Evolutionary conservation across 2,888 invertebrate genomes (phyloP), one percentile per base, ranked within the genome.

Genomic region (Cheilosia scutellata): DNA sequence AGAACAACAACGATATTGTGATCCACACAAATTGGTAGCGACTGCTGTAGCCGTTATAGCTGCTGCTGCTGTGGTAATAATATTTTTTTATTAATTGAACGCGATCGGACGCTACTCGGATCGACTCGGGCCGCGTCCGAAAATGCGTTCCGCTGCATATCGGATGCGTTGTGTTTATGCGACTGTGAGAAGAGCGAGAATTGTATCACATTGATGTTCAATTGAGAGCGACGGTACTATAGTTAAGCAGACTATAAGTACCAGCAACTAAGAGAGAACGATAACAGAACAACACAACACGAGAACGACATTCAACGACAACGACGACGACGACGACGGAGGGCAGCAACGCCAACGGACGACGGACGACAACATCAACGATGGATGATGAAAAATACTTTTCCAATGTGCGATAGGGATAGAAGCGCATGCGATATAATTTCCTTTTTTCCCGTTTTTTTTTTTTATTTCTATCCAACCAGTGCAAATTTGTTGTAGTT

Each of bases 101-200:
- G 90, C 92, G 92, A 92, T 92, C 92, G 92, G 91, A 92, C 92
- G 92, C 92, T 92, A 92, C 91, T 92, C 92, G 92, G 91, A 91
- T 91, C 91, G 91, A 91, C 90, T 92, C 92, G 92, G 91, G 91
- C 91, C 92, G 92, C 92, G 92, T 92, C 92, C 92, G 92, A 92
- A 92, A 92, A 92, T 92, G 91, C 92, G 92, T 92, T 92, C 91
- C 92, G 92, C 91, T 92, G 92, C 92, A 92, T 92, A 91, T 92
- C 91, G 92, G 90, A 92, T 92, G 92, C 92, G 91, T 92, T 92
- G 92, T 90, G 91, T 91, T 92, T 91, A 91, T 92, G 91, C 92
- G 92, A 92, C 92, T 92, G 91, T 89, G 89, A 90, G 90, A 89
- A 89, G 90, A 90, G 90, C 91, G 89, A 90, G 91, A 91, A 91